Base-by-base conservation (phyloP, 2,113 vertebrate genomes). In the Tetraodon nigroviridis region DNA sequence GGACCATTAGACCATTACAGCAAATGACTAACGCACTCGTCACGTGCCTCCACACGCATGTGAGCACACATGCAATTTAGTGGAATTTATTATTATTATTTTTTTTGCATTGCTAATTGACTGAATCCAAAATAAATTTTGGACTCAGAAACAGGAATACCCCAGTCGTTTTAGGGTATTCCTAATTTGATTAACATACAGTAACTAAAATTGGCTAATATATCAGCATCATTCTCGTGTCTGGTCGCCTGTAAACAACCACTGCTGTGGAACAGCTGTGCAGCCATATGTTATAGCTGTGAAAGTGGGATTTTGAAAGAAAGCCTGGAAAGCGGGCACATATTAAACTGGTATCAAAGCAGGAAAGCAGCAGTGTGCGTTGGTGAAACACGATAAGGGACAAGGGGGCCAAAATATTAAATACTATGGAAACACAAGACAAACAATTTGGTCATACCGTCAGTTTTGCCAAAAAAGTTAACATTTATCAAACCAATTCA, bases 191-290 rank as follows among this genome's bases (percentile, higher is more conserved):
- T 11, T 37, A 37, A 12, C 32, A 37, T 37, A 37, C 3, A 12
- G 11, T 37, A 8, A 37, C 32, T 37, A 37, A 11, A 37, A 37
- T 3, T 2, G 32, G 32, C 32, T 8, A 37, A 37, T 8, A 37
- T 37, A 37, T 37, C 32, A 37, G 32, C 32, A 12, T 2, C 32
- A 37, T 37, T 37, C 32, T 37, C 32, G 12, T 37, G 32, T 80
- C 80, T 67, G 86, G 85, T 93, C 92, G 93, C 91, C 92, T 93
- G 90, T 92, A 91, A 91, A 91, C 87, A 92, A 87, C 85, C 90
- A 91, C 87, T 86, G 82, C 67, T 80, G 80, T 44, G 42, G 13
- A 16, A 4, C 42, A 44, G 42, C 42, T 15, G 42, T 37, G 32
- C 32, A 37, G 32, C 32, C 32, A 37, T 27, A 27, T 37, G 8